Evolutionary conservation across 2,888 invertebrate genomes (phyloP).

Genomic region (Globia sparganii): DNA sequence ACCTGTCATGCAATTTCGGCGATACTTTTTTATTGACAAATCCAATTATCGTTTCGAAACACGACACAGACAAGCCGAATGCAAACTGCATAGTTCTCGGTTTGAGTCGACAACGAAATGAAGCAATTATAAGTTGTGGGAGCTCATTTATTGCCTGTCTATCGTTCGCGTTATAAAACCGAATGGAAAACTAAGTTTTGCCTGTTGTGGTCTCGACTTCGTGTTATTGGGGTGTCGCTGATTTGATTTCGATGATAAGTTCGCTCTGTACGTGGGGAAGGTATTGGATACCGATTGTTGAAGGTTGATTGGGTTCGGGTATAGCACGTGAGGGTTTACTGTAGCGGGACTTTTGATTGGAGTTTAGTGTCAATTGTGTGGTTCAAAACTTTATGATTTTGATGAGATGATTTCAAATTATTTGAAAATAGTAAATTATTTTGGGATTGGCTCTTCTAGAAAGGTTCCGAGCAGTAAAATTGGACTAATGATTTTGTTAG

Average conservation of each 20-base stretch:
- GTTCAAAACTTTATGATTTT: conserved; percentile 9
- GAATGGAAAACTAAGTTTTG: conserved; percentile 84
- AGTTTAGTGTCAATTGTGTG: conserved; percentile 23
- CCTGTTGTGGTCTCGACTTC: conserved; percentile 79
- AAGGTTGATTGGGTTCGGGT: conserved; percentile 49
- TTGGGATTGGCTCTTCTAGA: not conserved
- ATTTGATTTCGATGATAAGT: conserved; percentile 69
- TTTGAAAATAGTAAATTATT: not conserved
- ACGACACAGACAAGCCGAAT: conserved; percentile 76
- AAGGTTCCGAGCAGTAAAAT: not conserved
- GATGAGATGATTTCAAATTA: not conserved
- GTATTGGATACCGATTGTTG: conserved; percentile 66
- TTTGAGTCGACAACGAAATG: conserved; percentile 82
- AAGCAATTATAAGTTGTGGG: conserved; percentile 89
- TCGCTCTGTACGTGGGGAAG: conserved; percentile 57
- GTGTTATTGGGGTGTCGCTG: conserved; percentile 73
- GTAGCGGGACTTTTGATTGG: conserved; percentile 40
- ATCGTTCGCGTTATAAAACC: conserved; percentile 87
- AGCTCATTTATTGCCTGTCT: conserved; percentile 89
- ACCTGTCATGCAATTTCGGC: conserved; percentile 41
- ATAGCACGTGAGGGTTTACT: conserved; percentile 25
- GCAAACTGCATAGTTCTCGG: conserved; percentile 77
- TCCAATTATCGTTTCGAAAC: conserved; percentile 69
- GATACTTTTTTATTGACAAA: conserved; percentile 65
- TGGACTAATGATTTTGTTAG: not conserved